A percentile compares a stretch with the other conserved stretches of the same genome.
Evolutionary conservation across 2,888 invertebrate genomes (phyloP).

Genomic region (Panzeria rudis): DNA sequence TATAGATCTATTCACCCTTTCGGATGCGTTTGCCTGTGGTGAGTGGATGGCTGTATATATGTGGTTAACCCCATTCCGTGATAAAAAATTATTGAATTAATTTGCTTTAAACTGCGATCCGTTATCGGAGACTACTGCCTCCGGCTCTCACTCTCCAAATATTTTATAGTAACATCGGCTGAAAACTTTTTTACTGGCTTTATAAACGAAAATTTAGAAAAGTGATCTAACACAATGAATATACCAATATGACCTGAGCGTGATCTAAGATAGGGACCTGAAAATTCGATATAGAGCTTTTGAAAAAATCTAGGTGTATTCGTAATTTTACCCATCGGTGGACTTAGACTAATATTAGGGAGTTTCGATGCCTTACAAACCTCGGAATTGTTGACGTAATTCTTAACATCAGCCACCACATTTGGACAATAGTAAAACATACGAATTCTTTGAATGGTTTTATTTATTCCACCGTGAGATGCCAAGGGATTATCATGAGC

Average conservation of each 20-base stretch:
- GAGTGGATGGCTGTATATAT: conserved; percentile 13
- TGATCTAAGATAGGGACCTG: too few relatives aligned
- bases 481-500: not conserved
- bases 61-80: conserved; percentile 14
- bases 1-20: conserved; percentile 48
- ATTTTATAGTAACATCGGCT: too few relatives aligned
- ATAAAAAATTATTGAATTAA: conserved; percentile 30
- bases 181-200: too few relatives aligned
- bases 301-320: not conserved
- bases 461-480: conserved; percentile 14
- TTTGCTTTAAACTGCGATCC: too few relatives aligned
- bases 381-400: conserved; percentile 14
- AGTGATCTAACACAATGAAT: too few relatives aligned
- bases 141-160: too few relatives aligned
- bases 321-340: not conserved
- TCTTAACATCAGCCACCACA: not conserved
- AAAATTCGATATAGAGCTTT: too few relatives aligned
- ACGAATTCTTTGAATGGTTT: conserved; percentile 5
- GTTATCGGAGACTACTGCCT: too few relatives aligned
- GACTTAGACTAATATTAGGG: not conserved
- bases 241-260: too few relatives aligned
- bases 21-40: conserved; percentile 48
- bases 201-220: too few relatives aligned
- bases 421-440: conserved; percentile 10
- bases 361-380: too few relatives aligned